Base-by-base conservation (phyloP, 2,888 invertebrate genomes). In the Meloe dianella region DNA sequence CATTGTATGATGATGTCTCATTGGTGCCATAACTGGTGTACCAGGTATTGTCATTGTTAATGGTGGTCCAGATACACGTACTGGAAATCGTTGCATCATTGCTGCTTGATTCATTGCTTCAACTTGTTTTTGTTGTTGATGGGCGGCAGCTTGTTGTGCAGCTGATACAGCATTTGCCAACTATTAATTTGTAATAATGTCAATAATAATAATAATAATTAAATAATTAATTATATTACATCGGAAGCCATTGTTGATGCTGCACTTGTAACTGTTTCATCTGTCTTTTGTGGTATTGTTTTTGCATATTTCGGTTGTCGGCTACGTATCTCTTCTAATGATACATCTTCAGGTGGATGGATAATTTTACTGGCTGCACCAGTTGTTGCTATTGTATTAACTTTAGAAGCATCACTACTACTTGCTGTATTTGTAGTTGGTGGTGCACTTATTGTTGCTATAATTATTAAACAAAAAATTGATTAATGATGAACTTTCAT, bases 291-390 rank as follows among this genome's bases (percentile, higher is more conserved):
- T 30, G 80, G 73, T 58, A 79, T 69, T 73, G 80, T 77, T 68
- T 73, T 80, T 2, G 79, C 83, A 68, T 95, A 95, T 78, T 90
- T 91, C 10, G 88, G 84, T 77, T 87, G 85, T 61, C 92, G 85
- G 9, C 94, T 91, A 60, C 92, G 86, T 73, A 93, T 89, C 84
- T 96, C 95, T 82, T 95, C 95, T 82, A 95, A 81, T 32, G 97
- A 97, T 63, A 96, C 90, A 83, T 96, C 96, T 82, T 97, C 97
- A 0, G 94, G 91, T 0, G 97, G 97, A 84, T 97, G 97, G 74
- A 97, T 89, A 65, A 97, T 97, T 85, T 93, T 92, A 78, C 94
- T 93, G 47, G 93, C 91, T 7, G 94, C 92, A 56, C 94, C 92
- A 7, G 92, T 91, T n/a, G 92, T 89, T 14, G 90, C 91, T 61